Base-by-base conservation (phyloP, 2,888 invertebrate genomes). In the Brachynemurus nebulosus region DNA sequence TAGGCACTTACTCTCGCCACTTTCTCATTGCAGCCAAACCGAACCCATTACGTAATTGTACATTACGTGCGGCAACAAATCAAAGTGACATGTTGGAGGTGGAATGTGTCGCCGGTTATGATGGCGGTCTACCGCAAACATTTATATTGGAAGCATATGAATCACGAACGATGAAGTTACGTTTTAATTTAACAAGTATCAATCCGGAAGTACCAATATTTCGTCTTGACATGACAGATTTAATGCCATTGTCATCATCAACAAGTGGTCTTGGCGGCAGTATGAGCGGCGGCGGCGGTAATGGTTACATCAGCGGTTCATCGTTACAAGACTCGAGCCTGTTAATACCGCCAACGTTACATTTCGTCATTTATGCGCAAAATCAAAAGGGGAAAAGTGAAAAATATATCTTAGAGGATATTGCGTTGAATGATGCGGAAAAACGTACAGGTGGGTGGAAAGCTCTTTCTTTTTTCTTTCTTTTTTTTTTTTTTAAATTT, bases 321-420 rank as follows among this genome's bases (percentile, higher is more conserved):
- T 8, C 64, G 62, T 51, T 61, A 59, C 50, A 45, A 42, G 25
- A 62, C 58, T 52, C 59, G 63, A 11, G 12, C 11, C 11, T 12
- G 11, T 64, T 65, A 54, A 57, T 62, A 17, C 68, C 72, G 48
- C 74, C 79, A 37, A 79, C 81, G 21, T 71, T 85, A 55, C 78
- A 82, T 59, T 71, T 90, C 52, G 76, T 84, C 50, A 80, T 86
- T 53, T 90, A 85, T 63, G 82, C 89, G 46, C 77, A 76, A 53
- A 90, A 90, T 65, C 78, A 83, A 48, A 90, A 90, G 63, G 90
- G 90, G 42, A 77, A 80, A 50, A 86, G 88, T 48, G 88, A 86
- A 55, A 78, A 80, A 54, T 77, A 82, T 48, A 70, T 86, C 7
- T 69, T 90, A 48, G 88, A 90, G 62, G 86, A 88, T 59, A 86